These are phyloP conservation scores for Salmo trutta DNA, from an alignment of 2,797 vertebrate species.

Conservation along the genomic window DNA sequence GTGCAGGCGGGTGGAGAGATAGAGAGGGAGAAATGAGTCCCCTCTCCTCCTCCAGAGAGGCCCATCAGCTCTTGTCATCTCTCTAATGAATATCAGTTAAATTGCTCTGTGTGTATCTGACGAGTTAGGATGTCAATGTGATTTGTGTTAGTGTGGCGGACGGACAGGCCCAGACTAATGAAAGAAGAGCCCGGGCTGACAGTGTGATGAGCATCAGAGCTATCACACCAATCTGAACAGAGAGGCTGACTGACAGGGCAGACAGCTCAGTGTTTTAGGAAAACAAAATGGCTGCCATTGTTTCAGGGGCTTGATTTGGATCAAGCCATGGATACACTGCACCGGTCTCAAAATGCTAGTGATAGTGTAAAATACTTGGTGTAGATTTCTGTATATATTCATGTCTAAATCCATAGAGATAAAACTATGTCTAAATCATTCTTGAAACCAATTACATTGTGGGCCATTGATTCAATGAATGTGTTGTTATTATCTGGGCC, in stretches of 20 bases:
- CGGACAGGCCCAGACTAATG: conserved; percentile 95
- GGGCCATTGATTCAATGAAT: background rate
- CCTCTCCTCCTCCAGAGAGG: conserved; percentile 71
- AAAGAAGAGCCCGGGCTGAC: conserved; percentile 94
- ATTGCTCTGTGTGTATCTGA: conserved; percentile 99
- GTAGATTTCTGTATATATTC: background rate
- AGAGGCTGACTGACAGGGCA: conserved; percentile 82
- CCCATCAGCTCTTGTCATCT: conserved; percentile 98
- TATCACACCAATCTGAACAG: conserved; percentile 92
- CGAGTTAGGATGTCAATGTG: conserved; percentile 99
- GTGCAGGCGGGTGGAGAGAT: conserved; percentile 14
- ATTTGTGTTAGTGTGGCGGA: conserved; percentile 98
- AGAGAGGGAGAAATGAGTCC: conserved; percentile 57
- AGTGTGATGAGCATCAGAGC: conserved; percentile 93
- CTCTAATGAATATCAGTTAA: conserved; percentile 99
- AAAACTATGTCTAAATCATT: background rate
- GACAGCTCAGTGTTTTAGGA: conserved; percentile 69
- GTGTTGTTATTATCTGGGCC: background rate
- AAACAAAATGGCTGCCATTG: conserved; percentile 74
- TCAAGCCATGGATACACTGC: conserved; percentile 20
- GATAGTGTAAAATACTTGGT: background rate
- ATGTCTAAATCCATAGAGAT: background rate
- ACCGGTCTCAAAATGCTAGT: background rate
- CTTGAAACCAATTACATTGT: background rate
- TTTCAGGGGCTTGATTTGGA: conserved; percentile 48